phyloP scores from a whole-genome alignment of 2,113 vertebrate species.

The Gymnocephalus cernua region DNA sequence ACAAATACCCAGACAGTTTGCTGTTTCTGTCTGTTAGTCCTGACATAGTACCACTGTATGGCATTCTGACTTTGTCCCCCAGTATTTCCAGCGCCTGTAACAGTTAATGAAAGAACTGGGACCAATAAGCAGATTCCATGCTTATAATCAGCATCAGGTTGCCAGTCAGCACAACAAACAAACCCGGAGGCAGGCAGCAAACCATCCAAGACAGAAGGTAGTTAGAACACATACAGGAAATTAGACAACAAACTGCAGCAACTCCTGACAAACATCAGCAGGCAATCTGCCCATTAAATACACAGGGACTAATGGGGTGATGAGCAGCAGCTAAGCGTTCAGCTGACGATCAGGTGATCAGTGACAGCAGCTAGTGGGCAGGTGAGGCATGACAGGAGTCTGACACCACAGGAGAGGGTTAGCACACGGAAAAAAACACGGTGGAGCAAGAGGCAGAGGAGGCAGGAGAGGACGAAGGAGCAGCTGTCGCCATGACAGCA shows the following conservation, averaged over 20 bases:
- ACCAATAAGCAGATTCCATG: not conserved
- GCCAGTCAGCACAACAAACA: conserved; percentile 5
- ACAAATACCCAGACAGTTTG: not conserved
- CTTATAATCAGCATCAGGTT: conserved; percentile 27
- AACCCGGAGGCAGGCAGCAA: not conserved
- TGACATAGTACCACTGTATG: not conserved
- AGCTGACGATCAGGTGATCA: conserved; percentile 16
- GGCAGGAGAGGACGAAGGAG: conserved; percentile 6
- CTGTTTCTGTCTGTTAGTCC: not conserved
- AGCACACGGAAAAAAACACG: not conserved
- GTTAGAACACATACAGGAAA: not conserved
- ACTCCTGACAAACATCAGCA: conserved; percentile 22
- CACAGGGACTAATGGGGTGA: not conserved
- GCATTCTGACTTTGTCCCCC: not conserved
- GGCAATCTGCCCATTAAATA: not conserved
- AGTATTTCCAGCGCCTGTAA: not conserved
- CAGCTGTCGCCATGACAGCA: conserved; percentile 7
- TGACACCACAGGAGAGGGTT: not conserved
- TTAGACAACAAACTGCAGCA: not conserved
- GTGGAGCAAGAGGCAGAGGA: not conserved
- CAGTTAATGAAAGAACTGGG: not conserved
- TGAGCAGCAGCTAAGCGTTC: not conserved
- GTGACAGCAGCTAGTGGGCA: conserved; percentile 16
- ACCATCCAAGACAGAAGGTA: not conserved
- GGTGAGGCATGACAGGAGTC: conserved; percentile 20